phyloP scores from a whole-genome alignment of 2,113 vertebrate species.

The Rhea pennata region DNA sequence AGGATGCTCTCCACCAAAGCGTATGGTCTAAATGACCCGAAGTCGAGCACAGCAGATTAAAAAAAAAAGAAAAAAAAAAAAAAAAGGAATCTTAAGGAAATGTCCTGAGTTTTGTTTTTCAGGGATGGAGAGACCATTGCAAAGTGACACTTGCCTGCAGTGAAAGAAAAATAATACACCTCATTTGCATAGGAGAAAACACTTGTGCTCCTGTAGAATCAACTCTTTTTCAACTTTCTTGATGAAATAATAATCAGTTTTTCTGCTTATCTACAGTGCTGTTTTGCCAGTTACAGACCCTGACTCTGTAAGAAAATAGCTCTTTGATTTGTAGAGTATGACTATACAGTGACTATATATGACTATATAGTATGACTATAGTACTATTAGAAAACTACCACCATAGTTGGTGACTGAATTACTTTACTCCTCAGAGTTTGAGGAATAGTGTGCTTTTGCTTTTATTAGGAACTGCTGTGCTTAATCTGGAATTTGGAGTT shows the following conservation, averaged over 20 bases:
- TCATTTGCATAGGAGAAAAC: background rate
- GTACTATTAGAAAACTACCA: background rate
- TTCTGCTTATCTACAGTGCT: constrained; percentile 39
- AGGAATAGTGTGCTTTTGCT: constrained; percentile 39
- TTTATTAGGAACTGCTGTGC: constrained; percentile 6
- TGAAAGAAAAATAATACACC: background rate
- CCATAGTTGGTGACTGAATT: constrained; percentile 25
- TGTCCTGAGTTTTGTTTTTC: background rate
- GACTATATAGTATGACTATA: background rate
- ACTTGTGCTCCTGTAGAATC: background rate
- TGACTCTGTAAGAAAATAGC: background rate
- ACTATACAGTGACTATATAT: too few relatives aligned
- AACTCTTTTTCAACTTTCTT: background rate
- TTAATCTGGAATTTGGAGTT: constrained; percentile 6
- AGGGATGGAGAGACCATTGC: background rate
- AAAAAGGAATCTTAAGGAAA: constrained; percentile 14
- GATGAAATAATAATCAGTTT: constrained; percentile 12
- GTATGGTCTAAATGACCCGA: background rate
- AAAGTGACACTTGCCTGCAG: background rate
- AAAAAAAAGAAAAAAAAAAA: background rate
- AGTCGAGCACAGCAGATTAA: background rate
- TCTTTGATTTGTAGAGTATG: background rate
- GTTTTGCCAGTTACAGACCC: background rate
- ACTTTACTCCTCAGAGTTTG: constrained; percentile 51
- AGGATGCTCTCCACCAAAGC: constrained; percentile 40